Conservation (phyloP, 2,797 vertebrate species). For the Pseudochromis fuscus region DNA sequence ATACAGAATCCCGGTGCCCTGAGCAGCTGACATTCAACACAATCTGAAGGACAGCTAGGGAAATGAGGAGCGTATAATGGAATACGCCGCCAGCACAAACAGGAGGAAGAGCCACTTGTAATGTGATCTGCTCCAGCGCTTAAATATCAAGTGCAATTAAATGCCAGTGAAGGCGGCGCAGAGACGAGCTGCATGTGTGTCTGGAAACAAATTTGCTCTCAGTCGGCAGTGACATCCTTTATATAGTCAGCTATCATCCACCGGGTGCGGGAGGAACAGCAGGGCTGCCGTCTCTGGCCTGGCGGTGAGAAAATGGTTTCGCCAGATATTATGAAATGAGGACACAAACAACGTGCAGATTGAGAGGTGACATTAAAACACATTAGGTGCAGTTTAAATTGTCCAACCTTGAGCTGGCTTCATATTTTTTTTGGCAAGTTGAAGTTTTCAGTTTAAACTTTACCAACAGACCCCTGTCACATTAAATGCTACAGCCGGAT, state of each 20-base stretch:
- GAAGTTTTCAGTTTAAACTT: constrained; percentile 1
- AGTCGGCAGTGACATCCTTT: constrained; percentile 44
- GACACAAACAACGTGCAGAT: constrained; percentile 9
- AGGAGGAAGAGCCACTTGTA: constrained; percentile 74
- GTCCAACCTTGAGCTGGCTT: constrained; percentile 22
- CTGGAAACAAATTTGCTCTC: constrained; percentile 58
- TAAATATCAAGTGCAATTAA: constrained; percentile 84
- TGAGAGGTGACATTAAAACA: constrained; percentile 20
- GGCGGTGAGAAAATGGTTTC: constrained; percentile 11
- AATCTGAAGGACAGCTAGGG: constrained; percentile 85
- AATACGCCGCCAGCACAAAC: constrained; percentile 75
- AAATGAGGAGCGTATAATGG: constrained; percentile 76
- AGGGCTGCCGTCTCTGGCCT: not conserved
- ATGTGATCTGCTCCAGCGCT: constrained; percentile 73
- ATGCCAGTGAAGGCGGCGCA: constrained; percentile 52
- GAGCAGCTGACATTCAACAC: constrained; percentile 84
- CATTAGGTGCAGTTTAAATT: not conserved
- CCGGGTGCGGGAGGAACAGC: constrained; percentile 23
- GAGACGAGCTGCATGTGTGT: constrained; percentile 41
- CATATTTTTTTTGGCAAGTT: not conserved
- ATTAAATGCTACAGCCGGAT: not conserved
- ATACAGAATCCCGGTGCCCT: constrained; percentile 82
- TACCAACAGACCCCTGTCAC: not conserved
- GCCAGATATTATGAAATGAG: constrained; percentile 16
- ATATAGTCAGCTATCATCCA: constrained; percentile 52